Evolutionary conservation across 64 coral and sea anemone genomes (phyloP), one percentile per base, ranked within the genome.

Genomic region (Orbicella faveolata): DNA sequence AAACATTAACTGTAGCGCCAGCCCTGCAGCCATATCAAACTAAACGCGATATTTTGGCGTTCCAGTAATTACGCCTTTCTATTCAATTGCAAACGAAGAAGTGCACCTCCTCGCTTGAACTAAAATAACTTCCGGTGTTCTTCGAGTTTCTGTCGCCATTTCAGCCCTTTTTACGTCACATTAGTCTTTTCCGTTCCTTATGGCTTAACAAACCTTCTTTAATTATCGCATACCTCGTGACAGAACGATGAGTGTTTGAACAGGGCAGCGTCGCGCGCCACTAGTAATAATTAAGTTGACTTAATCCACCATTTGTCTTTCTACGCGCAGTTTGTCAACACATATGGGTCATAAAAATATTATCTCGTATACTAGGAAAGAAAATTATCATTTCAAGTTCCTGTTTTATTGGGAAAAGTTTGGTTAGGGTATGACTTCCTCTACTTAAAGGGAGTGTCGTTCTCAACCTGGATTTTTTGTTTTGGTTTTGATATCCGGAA

Each of bases 371-470:
- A 2, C 35, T 35, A 76, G 36, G 48, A 39, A 35, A 59, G 11
- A 57, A 57, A 59, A 59, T 14, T 59, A 59, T 59, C 10, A 10
- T 33, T 10, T 35, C 0, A 11, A 82, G 79, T 82, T 82, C 79
- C 79, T 82, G 79, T 21, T 19, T 82, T 82, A 64, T 59, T 82
- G 16, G 21, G 79, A 82, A 82, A 82, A 51, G 21, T 34, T 2
- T 9, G 13, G 11, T 36, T 55, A 79, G 1, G 1, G 7, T 33
- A 19, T 36, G 79, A 74, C 79, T 64, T 82, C 79, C 79, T 37
- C 26, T 82, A 1, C 1, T 59, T 48, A 48, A 48, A 48, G 44
- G 44, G 44, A 48, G 44, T 6, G 44, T 48, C 44, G 44, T 6
- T 48, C 4, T 48, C 44, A 48, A 6, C 30, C 30, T 30, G 30